A percentile compares a stretch with the other conserved stretches of the same genome.
Conservation (phyloP, 2,797 vertebrate genomes). For the Eulemur coronatus region DNA sequence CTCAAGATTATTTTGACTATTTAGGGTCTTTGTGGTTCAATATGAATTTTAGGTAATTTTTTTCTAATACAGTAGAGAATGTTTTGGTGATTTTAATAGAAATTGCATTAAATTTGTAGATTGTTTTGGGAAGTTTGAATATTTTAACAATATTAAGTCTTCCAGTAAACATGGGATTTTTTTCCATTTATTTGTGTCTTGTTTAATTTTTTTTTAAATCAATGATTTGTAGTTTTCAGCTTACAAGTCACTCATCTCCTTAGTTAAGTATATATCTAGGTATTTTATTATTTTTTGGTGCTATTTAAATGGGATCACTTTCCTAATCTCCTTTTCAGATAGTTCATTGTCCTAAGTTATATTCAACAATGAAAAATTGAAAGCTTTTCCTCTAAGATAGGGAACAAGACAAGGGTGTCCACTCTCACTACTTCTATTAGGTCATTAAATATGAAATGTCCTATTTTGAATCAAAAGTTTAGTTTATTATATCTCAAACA, state of each 20-base stretch:
- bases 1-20: background rate
- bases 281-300: background rate
- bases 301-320: background rate
- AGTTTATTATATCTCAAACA: no score
- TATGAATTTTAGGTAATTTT: background rate
- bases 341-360: background rate
- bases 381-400: background rate
- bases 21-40: background rate
- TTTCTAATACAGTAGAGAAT: background rate
- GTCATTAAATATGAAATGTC: no score
- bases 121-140: background rate
- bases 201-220: background rate
- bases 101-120: background rate
- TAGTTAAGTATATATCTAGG: background rate
- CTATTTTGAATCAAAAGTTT: no score
- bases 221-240: background rate
- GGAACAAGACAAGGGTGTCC: background rate
- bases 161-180: background rate
- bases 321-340: background rate
- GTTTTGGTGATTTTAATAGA: background rate
- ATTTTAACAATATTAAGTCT: background rate
- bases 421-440: background rate
- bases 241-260: background rate
- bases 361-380: background rate
- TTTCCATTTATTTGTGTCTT: background rate